These are phyloP conservation scores for Amblyornis subalaris DNA, from an alignment of 2,113 vertebrate species.

Conservation along the genomic window DNA sequence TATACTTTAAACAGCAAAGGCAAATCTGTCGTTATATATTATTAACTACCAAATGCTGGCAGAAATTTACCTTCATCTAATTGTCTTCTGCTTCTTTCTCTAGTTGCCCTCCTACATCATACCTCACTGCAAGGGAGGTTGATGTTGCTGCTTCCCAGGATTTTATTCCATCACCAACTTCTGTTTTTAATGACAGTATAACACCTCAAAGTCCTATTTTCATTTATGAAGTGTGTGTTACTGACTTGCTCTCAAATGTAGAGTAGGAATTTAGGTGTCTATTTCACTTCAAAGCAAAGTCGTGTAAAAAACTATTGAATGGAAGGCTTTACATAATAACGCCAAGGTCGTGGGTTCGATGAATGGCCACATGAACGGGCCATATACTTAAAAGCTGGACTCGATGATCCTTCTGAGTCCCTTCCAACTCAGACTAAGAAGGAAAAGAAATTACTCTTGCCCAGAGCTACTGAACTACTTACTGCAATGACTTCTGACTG, in stretches of 20 bases:
- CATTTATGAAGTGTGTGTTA: fast-evolving
- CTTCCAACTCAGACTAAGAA: background rate
- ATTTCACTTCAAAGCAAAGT: background rate
- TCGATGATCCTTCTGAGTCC: background rate
- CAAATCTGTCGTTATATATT: background rate
- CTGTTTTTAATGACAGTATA: background rate
- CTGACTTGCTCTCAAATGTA: background rate
- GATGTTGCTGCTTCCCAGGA: too few species aligned
- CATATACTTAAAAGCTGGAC: background rate
- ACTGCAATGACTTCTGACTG: background rate
- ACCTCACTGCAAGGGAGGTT: background rate
- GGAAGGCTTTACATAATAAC: background rate
- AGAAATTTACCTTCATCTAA: background rate
- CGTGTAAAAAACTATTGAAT: background rate
- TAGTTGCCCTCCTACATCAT: background rate
- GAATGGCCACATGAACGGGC: background rate
- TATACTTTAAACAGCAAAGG: background rate
- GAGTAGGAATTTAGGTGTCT: fast-evolving
- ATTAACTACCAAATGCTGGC: background rate
- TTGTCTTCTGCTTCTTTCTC: background rate
- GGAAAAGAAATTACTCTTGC: background rate
- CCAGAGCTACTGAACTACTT: background rate
- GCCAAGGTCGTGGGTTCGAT: background rate
- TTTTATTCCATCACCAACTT: background rate
- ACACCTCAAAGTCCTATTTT: background rate